Base-by-base conservation (phyloP, 2,113 vertebrate genomes). In the Gopherus evgoodei region DNA sequence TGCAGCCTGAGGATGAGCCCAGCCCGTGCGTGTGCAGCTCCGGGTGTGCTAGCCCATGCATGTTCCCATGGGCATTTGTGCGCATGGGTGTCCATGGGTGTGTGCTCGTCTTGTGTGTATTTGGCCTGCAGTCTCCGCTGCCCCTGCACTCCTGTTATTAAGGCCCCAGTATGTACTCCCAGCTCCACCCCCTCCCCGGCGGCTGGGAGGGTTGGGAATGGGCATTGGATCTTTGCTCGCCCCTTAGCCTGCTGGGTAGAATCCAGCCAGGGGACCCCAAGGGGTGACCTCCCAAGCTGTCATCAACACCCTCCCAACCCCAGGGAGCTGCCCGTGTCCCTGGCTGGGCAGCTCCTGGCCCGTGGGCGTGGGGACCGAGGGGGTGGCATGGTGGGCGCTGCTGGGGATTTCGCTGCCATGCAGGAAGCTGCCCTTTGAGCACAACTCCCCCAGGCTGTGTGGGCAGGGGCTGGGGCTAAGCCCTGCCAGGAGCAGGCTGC, bases 1-100 rank as follows among this genome's bases (percentile, higher is more conserved):
- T 62, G 59, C 59, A 35, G 12, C 29, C 14, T 3, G 13, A 6
- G 29, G 13, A 14, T 35, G 59, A 16, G 59, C 31, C 59, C 12
- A 1, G 4, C 47, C 5, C 6, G 44, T 42, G 11, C 21, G 49
- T 19, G 13, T 10, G 17, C 10, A 11, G 3, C 5, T 5, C 8
- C 9, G 17, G 3, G 5, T 31, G 31, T 19, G 17, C 17, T 11
- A 3, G 24, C 4, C 8, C 4, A 5, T 5, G n/a, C 38, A 2
- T 11, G 79, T 6, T 29, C 4, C 2, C 2, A 8, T 14, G 38
- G 38, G n/a, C 29, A 14, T 11, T 6, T 3, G 3, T 31, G 59
- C 16, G 16, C 17, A 31, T 35, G 42, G 13, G 29, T 29, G 14
- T 14, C 47, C 29, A 6, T 11, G 27, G 35, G 50, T 42, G 69